phyloP scores from a whole-genome alignment of 1,140 invertebrate species.

The Aphaenogaster ashmeadi region DNA sequence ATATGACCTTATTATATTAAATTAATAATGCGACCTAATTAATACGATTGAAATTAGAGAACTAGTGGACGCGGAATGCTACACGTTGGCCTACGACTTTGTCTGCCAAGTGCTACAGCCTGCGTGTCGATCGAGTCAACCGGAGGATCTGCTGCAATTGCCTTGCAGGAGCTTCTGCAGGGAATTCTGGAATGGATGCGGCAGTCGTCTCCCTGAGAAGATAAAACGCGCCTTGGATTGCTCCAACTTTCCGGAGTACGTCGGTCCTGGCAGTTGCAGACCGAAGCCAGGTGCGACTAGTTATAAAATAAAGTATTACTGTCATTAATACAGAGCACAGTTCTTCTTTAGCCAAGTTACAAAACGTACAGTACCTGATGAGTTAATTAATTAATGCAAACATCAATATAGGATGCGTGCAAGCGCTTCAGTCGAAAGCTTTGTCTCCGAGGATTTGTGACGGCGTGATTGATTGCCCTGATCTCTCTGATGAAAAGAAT shows the following conservation, averaged over 20 bases:
- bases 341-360: not conserved
- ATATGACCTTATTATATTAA: not conserved
- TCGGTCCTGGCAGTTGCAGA: constrained; percentile 91
- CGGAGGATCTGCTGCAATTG: constrained; percentile 88
- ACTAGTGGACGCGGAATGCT: constrained; percentile 95
- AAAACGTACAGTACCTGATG: not conserved
- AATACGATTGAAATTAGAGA: constrained; percentile 87
- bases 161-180: constrained; percentile 95
- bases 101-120: constrained; percentile 95
- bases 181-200: constrained; percentile 94
- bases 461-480: constrained; percentile 94
- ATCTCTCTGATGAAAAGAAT: constrained; percentile 93
- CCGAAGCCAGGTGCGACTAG: constrained; percentile 90
- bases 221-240: constrained; percentile 93
- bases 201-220: constrained; percentile 90
- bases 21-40: constrained; percentile 22
- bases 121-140: constrained; percentile 88
- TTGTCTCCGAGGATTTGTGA: constrained; percentile 93
- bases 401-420: constrained; percentile 89
- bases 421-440: constrained; percentile 91
- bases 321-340: not conserved
- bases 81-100: constrained; percentile 94
- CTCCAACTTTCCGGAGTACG: constrained; percentile 93
- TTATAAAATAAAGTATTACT: not conserved
- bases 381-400: not conserved